Base-by-base conservation (phyloP, 2,797 vertebrate genomes). In the Sebastiscus albofasciatus region DNA sequence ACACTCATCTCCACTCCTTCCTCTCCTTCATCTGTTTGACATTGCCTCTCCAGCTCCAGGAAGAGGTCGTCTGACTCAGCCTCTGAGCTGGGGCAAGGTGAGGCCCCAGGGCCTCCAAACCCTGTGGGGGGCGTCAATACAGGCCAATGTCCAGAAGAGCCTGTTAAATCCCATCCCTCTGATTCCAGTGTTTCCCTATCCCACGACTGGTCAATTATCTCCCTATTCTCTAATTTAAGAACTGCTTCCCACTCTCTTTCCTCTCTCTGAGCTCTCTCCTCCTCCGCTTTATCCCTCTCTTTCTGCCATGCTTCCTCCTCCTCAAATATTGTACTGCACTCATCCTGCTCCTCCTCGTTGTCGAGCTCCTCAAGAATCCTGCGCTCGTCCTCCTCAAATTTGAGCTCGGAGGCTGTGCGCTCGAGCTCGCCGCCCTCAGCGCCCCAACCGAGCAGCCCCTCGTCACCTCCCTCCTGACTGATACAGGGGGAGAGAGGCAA, bases 371-470 rank as follows among this genome's bases (percentile, higher is more conserved):
- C 67, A 0, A 94, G 86, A 70, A 93, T 95, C 61, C 74, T 87
- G 36, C 88, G 92, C 66, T 94, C 93, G 1, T 95, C 98, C 90
- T 99, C 98, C 91, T 99, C 98, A 93, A 99, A 99, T 89, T 96
- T 96, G 72, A 99, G 95, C 89, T 99, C 97, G 1, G 98, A 99
- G 74, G 98, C 97, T 0, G 98, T 98, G 87, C 98, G 97, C 76
- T 97, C 95, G 65, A 99, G 96, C 14, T 94, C 91, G 0, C 86
- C 42, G 1, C 83, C 82, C 49, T 81, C 89, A 29, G 83, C 72
- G 0, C 79, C 84, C 96, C 95, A 96, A 49, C 90, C 93, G 2
- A 96, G 93, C 6, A 96, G 91, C 0, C 95, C 95, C 4, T 96
- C 95, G 72, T 96, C 96, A 76, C 97, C 94, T 58, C 97, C 96